Evolutionary conservation across 2,113 vertebrate species (phyloP).

Genomic region (Microtus richardsoni): DNA sequence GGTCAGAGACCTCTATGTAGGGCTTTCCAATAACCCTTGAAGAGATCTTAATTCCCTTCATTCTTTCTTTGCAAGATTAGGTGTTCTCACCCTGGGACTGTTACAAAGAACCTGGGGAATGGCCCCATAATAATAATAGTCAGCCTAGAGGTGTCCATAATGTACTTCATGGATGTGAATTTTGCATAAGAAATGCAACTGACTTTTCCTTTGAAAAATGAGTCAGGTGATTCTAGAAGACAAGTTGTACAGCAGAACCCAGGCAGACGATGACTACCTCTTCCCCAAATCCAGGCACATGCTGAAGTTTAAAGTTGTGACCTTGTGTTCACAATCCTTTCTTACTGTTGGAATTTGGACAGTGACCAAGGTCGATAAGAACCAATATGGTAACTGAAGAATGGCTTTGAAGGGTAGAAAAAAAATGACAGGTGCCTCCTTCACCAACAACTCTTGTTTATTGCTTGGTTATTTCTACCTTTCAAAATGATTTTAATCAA

Average conservation of each 20-base stretch:
- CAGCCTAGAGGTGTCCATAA: not conserved
- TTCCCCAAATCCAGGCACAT: not conserved
- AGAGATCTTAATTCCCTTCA: not conserved
- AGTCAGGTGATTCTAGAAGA: not conserved
- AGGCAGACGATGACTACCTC: not conserved
- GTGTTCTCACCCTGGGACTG: not conserved
- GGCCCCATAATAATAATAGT: not conserved
- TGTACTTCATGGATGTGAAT: not conserved
- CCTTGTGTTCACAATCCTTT: not conserved
- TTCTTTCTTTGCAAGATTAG: not conserved
- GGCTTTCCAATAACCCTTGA: not conserved
- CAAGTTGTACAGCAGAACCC: not conserved
- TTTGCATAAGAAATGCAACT: not conserved
- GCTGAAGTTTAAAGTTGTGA: not conserved
- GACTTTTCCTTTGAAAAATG: not conserved
- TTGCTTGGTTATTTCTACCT: not conserved
- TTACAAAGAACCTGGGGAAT: not conserved
- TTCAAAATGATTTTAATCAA: not conserved
- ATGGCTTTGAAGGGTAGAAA: not conserved
- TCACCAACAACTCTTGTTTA: not conserved
- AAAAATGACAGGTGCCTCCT: not conserved
- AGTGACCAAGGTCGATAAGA: not conserved
- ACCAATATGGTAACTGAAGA: not conserved
- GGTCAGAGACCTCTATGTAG: not conserved
- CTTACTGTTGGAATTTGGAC: not conserved